These are phyloP conservation scores for Noctuana brunneofusca DNA, from an alignment of 2,888 invertebrate genomes.

Conservation along the genomic window DNA sequence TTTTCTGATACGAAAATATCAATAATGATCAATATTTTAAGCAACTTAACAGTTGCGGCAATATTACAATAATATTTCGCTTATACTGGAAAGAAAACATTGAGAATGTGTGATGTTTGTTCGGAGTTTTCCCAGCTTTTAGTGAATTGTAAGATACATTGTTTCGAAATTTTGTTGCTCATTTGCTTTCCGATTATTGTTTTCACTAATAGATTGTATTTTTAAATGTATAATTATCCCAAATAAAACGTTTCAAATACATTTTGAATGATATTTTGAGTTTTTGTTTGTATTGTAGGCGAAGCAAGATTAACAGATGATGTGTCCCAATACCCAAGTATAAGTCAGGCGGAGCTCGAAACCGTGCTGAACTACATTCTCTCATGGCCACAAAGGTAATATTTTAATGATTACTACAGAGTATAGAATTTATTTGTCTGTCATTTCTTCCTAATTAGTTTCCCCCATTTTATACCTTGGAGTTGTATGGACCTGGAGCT, in stretches of 20 bases:
- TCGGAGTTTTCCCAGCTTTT: conserved; percentile 96
- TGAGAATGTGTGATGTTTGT: conserved; percentile 94
- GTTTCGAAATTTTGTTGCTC: conserved; percentile 69
- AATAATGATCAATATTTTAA: conserved; percentile 76
- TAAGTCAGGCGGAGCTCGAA: conserved; percentile 91
- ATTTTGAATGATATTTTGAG: conserved; percentile 15
- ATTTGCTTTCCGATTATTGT: conserved; percentile 48
- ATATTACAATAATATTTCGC: conserved; percentile 75
- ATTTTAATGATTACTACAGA: neutral
- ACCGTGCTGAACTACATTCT: conserved; percentile 92
- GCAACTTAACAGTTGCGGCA: conserved; percentile 64
- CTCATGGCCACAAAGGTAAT: conserved; percentile 94
- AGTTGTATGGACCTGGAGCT: no score
- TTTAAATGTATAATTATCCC: conserved; percentile 7
- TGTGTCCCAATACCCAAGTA: conserved; percentile 88
- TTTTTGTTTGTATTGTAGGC: conserved; percentile 84
- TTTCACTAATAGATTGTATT: conserved; percentile 40
- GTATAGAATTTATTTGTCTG: neutral
- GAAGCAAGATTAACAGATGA: conserved; percentile 91
- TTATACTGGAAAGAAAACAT: conserved; percentile 77
- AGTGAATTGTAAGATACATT: conserved; percentile 84
- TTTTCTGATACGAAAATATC: conserved; percentile 78
- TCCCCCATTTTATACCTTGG: no score
- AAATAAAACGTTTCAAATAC: neutral
- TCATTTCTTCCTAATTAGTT: neutral